Conservation (phyloP, 2,888 invertebrate genomes). For the Cremastobaeus sp. region DNA sequence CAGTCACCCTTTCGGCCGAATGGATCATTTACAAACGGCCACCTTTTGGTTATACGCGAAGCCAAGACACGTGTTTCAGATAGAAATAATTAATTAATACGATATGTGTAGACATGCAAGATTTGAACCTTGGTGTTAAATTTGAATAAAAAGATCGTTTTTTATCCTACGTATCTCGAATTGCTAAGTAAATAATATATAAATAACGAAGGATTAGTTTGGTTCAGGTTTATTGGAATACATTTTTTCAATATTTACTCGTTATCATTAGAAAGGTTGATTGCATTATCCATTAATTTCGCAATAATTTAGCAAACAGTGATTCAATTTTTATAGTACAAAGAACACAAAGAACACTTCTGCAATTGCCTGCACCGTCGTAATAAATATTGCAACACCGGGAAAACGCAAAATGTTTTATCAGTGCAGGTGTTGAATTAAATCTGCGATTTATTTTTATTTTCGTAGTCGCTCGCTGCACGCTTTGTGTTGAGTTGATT, state of each 20-base stretch:
- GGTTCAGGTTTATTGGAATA: too few species aligned
- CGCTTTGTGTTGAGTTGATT: conserved; percentile 35
- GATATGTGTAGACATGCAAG: too few species aligned
- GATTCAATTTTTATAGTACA: conserved; percentile 51
- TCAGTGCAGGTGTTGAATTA: conserved; percentile 47
- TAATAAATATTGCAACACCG: conserved; percentile 22
- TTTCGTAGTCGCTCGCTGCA: conserved; percentile 1
- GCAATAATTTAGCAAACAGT: conserved; percentile 31
- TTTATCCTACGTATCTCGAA: too few species aligned
- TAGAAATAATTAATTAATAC: conserved; percentile 43
- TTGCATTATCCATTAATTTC: conserved; percentile 36
- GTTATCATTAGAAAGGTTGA: too few species aligned
- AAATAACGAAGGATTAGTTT: too few species aligned
- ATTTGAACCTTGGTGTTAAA: too few species aligned
- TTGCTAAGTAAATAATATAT: too few species aligned
- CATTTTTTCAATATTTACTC: too few species aligned
- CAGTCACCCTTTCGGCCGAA: conserved; percentile 42
- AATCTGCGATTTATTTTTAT: conserved; percentile 32
- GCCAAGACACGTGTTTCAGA: conserved; percentile 53
- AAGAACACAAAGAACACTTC: conserved; percentile 34
- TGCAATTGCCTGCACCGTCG: conserved; percentile 31
- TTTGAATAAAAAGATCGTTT: too few species aligned
- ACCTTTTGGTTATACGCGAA: conserved; percentile 43
- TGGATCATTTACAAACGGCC: conserved; percentile 53
- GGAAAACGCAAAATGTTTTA: conserved; percentile 43